phyloP scores from a whole-genome alignment of 2,113 vertebrate species.

The Apus apus region DNA sequence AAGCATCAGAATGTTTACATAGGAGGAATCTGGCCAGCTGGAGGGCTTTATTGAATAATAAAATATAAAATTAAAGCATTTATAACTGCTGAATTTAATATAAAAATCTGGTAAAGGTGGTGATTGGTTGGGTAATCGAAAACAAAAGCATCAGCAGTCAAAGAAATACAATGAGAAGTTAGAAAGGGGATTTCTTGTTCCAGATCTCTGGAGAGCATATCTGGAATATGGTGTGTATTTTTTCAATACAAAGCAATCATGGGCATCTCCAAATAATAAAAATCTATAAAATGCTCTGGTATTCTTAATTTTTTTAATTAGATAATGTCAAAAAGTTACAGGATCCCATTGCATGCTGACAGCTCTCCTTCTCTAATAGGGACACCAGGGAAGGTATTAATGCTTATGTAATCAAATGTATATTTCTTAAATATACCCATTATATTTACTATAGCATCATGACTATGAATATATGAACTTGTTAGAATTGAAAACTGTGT shows the following conservation, averaged over 20 bases:
- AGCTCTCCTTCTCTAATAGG: neutral
- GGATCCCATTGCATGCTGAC: neutral
- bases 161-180: neutral
- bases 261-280: neutral
- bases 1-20: constrained; percentile 15
- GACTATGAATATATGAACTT: neutral
- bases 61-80: constrained; percentile 28
- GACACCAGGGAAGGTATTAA: neutral
- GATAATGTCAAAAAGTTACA: constrained; percentile 1
- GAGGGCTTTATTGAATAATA: neutral
- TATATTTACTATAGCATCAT: neutral
- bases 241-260: neutral
- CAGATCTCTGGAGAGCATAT: neutral
- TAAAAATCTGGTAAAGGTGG: constrained; percentile 25
- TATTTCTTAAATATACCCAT: neutral
- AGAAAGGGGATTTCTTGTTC: neutral
- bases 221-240: neutral
- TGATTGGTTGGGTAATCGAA: neutral
- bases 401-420: neutral
- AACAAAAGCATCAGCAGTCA: neutral
- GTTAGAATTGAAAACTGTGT: neutral
- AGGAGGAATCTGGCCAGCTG: constrained; percentile 19
- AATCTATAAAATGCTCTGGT: neutral
- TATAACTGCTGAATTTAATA: neutral
- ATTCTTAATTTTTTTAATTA: neutral